These are phyloP conservation scores for Morus bassanus DNA, from an alignment of 2,797 vertebrate genomes.

Conservation along the genomic window DNA sequence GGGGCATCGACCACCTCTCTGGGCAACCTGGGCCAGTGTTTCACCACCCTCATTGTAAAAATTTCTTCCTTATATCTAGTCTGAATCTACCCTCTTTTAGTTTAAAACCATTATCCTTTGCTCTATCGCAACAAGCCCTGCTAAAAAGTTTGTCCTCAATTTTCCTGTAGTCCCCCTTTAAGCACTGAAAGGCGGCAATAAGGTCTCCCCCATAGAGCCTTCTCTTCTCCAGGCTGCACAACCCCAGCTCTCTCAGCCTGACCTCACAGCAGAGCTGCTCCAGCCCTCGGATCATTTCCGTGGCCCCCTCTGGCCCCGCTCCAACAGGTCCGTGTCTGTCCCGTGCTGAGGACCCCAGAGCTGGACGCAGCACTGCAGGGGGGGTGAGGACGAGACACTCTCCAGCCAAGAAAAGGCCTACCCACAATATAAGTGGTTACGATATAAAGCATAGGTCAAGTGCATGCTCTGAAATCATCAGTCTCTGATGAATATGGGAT, in stretches of 20 bases:
- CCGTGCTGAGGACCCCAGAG: background rate
- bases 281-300: background rate
- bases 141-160: too few species aligned
- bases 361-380: background rate
- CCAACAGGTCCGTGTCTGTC: background rate
- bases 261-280: background rate
- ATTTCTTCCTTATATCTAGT: background rate
- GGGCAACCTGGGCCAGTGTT: background rate
- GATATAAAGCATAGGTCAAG: background rate
- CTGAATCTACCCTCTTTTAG: background rate
- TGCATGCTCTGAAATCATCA: background rate
- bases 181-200: background rate
- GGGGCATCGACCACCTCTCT: background rate
- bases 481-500: background rate
- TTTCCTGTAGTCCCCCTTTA: background rate
- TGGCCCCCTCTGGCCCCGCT: background rate
- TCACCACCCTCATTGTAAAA: background rate
- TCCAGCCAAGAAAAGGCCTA: background rate
- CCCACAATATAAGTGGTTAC: too few species aligned
- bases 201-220: background rate
- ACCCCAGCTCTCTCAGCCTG: background rate
- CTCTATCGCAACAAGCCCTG: rapidly evolving
- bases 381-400: background rate
- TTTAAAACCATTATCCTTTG: background rate
- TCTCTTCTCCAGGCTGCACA: background rate